Evolutionary conservation across 37 sponge, comb jelly and placozoan genomes (phyloP).

Genomic region (Aphrocallistes beatrix): DNA sequence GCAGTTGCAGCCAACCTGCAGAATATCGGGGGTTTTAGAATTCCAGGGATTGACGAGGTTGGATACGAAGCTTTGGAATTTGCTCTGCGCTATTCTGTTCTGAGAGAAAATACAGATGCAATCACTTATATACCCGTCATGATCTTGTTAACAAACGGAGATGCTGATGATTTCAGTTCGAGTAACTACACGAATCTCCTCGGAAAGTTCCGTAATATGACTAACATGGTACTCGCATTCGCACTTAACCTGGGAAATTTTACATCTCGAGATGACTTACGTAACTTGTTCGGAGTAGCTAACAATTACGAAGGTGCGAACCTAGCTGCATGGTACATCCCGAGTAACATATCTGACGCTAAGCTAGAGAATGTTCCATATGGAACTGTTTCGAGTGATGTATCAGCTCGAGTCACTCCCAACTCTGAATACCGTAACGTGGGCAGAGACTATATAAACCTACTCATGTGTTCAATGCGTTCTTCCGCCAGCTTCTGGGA

Average conservation of each 20-base stretch:
- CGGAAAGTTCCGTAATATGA: not conserved
- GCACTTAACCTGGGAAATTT: slow-evolving; percentile 1
- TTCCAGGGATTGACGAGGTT: not conserved
- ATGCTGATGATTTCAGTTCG: not conserved
- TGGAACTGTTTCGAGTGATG: not conserved
- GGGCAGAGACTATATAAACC: not conserved
- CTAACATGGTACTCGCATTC: not conserved
- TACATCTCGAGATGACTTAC: not conserved
- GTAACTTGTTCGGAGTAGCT: not conserved
- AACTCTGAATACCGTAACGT: not conserved
- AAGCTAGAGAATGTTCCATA: not conserved
- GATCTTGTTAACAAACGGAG: not conserved
- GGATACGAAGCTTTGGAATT: not conserved
- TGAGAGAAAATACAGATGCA: not conserved
- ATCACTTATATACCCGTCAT: not conserved
- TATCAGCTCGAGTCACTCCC: not conserved
- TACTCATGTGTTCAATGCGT: not conserved
- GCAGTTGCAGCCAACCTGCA: not conserved
- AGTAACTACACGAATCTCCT: not conserved
- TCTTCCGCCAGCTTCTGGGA: slow-evolving; percentile 9
- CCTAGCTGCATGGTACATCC: not conserved
- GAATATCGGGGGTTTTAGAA: not conserved
- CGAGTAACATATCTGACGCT: not conserved
- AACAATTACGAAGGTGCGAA: not conserved
- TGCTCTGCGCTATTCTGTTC: not conserved